Base-by-base conservation (phyloP, 2,888 invertebrate species). In the Dryocosmus kuriphilus region DNA sequence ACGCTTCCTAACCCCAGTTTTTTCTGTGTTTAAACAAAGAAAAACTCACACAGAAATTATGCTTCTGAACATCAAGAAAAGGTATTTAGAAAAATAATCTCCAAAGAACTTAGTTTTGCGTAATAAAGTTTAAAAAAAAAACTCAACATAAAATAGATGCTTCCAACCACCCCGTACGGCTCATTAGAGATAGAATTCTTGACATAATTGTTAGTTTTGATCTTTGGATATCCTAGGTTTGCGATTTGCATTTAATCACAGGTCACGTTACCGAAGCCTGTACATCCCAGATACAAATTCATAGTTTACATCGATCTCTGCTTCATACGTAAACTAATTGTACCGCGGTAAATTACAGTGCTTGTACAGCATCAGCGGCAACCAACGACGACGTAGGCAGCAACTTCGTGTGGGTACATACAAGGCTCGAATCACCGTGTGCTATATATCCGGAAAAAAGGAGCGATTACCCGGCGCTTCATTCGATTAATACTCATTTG, bases 271-370 rank as follows among this genome's bases (percentile, higher is more conserved):
- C 41, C 41, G 41, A 46, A 19, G 16, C 19, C 41, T 46, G 41
- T 5, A 46, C 41, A 46, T 46, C 5, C 41, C 41, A 46, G 19
- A 19, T 46, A 19, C 19, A 41, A 55, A 22, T 55, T 55, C 71
- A 71, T 86, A 85, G 88, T 86, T 88, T 85, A 86, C 86, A 86
- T 83, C 84, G 83, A 83, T 75, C 57, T 80, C 85, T 83, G 85
- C 83, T 85, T 87, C 87, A 86, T 87, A 85, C 85, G 83, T 85
- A 86, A 87, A 86, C 87, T 88, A 88, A 86, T 87, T 86, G 85
- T 85, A 83, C 82, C 81, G 82, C 85, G 86, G 85, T 88, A 88
- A 88, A 88, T 88, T 87, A 87, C 84, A 81, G 83, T 82, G 85
- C 85, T 85, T 87, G 87, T 87, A 84, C 81, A 82, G 77, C 80